Evolutionary conservation across 64 coral and sea anemone species (phyloP).

Genomic region (Actinia equina): DNA sequence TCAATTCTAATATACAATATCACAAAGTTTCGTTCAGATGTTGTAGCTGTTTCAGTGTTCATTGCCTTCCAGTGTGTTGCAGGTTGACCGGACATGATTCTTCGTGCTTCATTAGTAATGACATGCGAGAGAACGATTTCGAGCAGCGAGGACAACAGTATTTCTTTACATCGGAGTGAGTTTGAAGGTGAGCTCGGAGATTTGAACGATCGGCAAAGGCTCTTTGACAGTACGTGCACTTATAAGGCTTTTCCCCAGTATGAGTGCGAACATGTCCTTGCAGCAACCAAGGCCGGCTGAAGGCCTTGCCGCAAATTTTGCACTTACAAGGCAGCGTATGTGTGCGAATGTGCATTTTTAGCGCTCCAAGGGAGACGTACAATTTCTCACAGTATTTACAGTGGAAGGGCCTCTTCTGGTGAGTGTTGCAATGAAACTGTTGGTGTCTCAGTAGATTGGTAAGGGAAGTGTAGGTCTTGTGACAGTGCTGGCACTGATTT

Average conservation of each 20-base stretch:
- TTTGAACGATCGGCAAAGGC: conserved; percentile 98
- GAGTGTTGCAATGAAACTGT: conserved; percentile 62
- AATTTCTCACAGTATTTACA: conserved; percentile 99
- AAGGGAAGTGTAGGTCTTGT: conserved; percentile 61
- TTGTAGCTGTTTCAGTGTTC: neutral
- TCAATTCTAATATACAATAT: conserved; percentile 2
- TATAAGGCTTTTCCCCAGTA: conserved; percentile 95
- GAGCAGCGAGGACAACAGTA: conserved; percentile 87
- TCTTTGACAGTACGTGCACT: conserved; percentile 87
- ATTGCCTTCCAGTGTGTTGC: neutral
- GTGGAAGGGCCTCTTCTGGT: conserved; percentile 83
- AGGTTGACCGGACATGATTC: conserved; percentile 18
- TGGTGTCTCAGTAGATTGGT: conserved; percentile 83
- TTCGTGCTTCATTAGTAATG: conserved; percentile 86
- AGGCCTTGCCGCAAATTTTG: conserved; percentile 97
- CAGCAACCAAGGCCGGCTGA: conserved; percentile 94
- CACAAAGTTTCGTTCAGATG: neutral
- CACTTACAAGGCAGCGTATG: conserved; percentile 96
- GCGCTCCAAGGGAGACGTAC: conserved; percentile 91
- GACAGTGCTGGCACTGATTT: conserved; percentile 74
- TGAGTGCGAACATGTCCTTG: conserved; percentile 98
- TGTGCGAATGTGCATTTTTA: conserved; percentile 99
- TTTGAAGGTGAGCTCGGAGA: conserved; percentile 92
- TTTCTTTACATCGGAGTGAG: conserved; percentile 98
- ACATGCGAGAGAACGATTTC: conserved; percentile 98